Conservation (phyloP, 2,888 invertebrate species). For the Smittia sp. region DNA sequence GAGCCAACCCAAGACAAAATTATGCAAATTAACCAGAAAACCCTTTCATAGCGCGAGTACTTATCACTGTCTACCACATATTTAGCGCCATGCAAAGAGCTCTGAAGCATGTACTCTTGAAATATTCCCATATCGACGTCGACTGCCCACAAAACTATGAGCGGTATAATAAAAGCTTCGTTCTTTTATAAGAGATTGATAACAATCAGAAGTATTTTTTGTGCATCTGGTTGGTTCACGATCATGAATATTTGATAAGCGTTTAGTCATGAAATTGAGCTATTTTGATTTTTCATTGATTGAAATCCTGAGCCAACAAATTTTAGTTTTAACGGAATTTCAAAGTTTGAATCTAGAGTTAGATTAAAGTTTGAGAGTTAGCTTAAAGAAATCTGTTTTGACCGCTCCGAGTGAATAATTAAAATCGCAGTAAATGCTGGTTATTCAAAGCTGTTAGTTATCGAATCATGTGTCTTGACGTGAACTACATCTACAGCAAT, state of each 20-base stretch:
- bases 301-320: no score
- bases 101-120: conserved; percentile 63
- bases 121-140: conserved; percentile 46
- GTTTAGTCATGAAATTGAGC: neutral
- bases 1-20: conserved; percentile 68
- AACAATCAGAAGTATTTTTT: neutral
- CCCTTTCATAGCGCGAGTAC: conserved; percentile 58
- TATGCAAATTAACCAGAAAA: conserved; percentile 67
- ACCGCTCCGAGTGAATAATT: no score
- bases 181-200: neutral
- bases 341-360: no score
- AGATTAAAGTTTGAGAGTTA: no score
- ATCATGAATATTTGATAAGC: neutral
- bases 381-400: no score
- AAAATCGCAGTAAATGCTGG: no score
- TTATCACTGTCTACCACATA: conserved; percentile 64
- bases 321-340: no score
- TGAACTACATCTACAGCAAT: neutral
- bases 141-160: neutral
- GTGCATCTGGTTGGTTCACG: neutral
- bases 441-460: neutral
- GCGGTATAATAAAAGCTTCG: neutral
- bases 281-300: no score
- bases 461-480: conserved; percentile 7
- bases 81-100: conserved; percentile 69